These are phyloP conservation scores for Oscheius sp. DNA, from an alignment of 2,888 invertebrate species.

Conservation along the genomic window DNA sequence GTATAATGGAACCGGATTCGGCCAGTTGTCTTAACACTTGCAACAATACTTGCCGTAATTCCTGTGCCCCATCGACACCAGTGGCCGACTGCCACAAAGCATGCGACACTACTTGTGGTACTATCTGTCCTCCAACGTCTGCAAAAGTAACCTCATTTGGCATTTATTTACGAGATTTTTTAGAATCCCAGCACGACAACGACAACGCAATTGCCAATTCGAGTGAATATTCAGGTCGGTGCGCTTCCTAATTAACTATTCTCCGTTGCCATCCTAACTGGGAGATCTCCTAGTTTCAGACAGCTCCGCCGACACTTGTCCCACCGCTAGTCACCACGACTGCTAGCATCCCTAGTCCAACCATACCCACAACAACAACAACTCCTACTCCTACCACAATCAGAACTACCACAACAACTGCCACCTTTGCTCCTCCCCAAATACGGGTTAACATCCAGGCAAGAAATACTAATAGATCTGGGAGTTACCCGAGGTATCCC, in stretches of 20 bases:
- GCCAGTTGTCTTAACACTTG: conserved; percentile 28
- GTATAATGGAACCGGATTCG: conserved; percentile 21
- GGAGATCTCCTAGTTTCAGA: background rate
- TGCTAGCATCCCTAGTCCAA: background rate
- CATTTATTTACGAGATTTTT: background rate
- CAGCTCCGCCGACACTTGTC: background rate
- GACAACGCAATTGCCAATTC: background rate
- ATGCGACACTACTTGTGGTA: conserved; percentile 32
- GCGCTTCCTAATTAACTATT: background rate
- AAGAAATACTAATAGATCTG: too few relatives aligned
- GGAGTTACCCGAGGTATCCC: too few relatives aligned
- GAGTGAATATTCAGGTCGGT: conserved; percentile 15
- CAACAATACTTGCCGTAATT: conserved; percentile 13
- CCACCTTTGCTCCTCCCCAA: background rate
- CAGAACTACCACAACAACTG: background rate
- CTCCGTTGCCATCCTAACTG: background rate
- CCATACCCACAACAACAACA: background rate
- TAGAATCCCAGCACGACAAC: conserved; percentile 9
- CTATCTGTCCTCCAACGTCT: conserved; percentile 28
- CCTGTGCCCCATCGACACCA: conserved; percentile 8
- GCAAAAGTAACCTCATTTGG: conserved; percentile 1
- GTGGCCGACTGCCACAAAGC: conserved; percentile 16
- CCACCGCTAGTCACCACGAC: background rate
- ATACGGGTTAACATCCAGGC: background rate
- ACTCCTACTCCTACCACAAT: background rate